Percentiles rank a stretch among this genome's conserved stretches.
phyloP scores from a whole-genome alignment of 1,140 invertebrate species.

The Platorchestia sp. region DNA sequence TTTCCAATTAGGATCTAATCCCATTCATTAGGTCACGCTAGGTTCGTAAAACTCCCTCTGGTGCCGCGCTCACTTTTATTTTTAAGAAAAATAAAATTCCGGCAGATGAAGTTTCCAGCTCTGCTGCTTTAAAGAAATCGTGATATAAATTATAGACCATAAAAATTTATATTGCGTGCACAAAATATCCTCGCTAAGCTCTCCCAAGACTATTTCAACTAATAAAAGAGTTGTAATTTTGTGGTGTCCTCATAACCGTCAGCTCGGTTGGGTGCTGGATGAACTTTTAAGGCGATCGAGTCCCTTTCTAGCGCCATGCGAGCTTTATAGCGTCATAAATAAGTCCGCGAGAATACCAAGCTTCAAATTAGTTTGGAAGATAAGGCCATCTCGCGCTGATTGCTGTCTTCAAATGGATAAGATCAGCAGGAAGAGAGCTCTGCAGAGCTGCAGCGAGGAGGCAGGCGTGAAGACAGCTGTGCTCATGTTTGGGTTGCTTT shows the following conservation, averaged over 20 bases:
- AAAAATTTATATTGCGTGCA: background rate
- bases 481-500: too few relatives aligned
- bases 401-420: slow-evolving; percentile 16
- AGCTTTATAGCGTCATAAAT: slow-evolving; percentile 14
- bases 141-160: background rate
- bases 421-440: background rate
- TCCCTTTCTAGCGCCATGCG: background rate
- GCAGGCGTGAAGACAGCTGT: background rate
- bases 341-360: background rate
- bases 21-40: background rate
- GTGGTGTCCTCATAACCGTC: background rate
- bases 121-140: background rate
- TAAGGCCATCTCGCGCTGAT: slow-evolving; percentile 9
- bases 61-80: background rate
- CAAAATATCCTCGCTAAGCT: background rate
- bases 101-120: background rate
- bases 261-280: background rate
- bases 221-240: slow-evolving; percentile 19
- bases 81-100: background rate
- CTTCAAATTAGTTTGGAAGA: slow-evolving; percentile 25
- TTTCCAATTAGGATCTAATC: slow-evolving; percentile 9
- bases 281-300: slow-evolving; percentile 7
- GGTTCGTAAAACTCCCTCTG: background rate
- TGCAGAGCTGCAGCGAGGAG: background rate
- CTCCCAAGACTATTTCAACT: background rate